Evolutionary conservation across 2,797 vertebrate species (phyloP).

Genomic region (Podargus strigoides): DNA sequence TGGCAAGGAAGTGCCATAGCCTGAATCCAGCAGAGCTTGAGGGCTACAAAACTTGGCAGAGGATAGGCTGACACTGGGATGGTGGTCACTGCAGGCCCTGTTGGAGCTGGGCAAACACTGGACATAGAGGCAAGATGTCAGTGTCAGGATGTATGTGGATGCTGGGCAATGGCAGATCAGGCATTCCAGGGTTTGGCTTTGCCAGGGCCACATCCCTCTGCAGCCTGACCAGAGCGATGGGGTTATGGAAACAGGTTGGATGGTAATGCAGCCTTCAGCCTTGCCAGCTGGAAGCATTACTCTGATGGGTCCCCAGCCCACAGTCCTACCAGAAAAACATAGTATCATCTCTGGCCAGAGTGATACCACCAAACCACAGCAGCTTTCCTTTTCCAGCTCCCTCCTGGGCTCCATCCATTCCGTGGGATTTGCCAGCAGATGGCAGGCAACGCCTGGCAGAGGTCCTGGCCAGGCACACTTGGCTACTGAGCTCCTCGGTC

Average conservation of each 20-base stretch:
- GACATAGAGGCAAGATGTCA: fast-evolving
- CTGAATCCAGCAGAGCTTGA: neutral
- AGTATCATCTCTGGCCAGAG: neutral
- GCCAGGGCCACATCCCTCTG: neutral
- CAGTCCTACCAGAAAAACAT: neutral
- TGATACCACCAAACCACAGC: neutral
- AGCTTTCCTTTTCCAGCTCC: neutral
- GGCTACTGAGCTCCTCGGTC: neutral
- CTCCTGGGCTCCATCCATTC: neutral
- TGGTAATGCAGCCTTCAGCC: neutral
- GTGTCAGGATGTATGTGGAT: neutral
- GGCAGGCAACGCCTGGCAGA: constrained; percentile 51
- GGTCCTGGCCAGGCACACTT: neutral
- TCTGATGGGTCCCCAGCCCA: fast-evolving
- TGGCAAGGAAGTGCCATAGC: neutral
- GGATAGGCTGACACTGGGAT: neutral
- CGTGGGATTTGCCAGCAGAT: constrained; percentile 53
- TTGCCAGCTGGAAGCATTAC: neutral
- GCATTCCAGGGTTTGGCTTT: neutral
- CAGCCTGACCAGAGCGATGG: neutral
- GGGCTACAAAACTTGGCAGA: neutral
- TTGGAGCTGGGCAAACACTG: neutral
- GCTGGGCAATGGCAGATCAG: neutral
- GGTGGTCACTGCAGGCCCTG: neutral
- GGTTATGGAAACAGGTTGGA: neutral